Conservation (phyloP, 2,113 vertebrate species). For the Cynocephalus volans region DNA sequence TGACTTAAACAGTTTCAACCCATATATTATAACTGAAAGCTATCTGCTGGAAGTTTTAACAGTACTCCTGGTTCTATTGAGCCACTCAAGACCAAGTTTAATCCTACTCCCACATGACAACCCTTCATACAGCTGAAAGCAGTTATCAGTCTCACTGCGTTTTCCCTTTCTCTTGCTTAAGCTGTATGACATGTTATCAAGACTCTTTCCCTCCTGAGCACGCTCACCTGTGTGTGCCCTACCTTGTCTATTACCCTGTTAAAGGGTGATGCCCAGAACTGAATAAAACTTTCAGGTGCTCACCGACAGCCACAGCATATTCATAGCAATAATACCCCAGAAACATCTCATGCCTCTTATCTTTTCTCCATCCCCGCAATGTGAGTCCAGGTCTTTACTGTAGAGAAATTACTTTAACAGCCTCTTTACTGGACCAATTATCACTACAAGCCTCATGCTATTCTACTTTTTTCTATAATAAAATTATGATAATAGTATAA, state of each 20-base stretch:
- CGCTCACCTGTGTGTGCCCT: background rate
- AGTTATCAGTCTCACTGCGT: conserved; percentile 25
- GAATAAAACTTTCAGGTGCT: conserved; percentile 4
- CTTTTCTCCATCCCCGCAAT: background rate
- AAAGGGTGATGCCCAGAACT: background rate
- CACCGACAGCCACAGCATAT: background rate
- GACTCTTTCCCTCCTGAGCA: conserved; percentile 12
- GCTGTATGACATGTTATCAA: conserved; percentile 13
- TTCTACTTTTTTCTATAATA: background rate
- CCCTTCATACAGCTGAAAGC: conserved; percentile 60
- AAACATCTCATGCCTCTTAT: background rate
- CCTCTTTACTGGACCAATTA: background rate
- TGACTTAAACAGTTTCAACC: background rate
- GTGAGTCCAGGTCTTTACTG: background rate
- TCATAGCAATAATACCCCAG: background rate
- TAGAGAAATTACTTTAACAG: background rate
- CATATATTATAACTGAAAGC: background rate
- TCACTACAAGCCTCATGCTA: background rate
- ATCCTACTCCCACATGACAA: conserved; percentile 63
- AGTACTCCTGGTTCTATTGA: conserved; percentile 1
- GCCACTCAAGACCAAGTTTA: conserved; percentile 57
- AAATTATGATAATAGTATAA: background rate
- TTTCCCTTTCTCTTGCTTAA: conserved; percentile 58
- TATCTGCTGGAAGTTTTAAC: background rate
- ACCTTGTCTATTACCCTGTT: background rate